Conservation (phyloP, 2,113 vertebrate species). For the Gobius niger region DNA sequence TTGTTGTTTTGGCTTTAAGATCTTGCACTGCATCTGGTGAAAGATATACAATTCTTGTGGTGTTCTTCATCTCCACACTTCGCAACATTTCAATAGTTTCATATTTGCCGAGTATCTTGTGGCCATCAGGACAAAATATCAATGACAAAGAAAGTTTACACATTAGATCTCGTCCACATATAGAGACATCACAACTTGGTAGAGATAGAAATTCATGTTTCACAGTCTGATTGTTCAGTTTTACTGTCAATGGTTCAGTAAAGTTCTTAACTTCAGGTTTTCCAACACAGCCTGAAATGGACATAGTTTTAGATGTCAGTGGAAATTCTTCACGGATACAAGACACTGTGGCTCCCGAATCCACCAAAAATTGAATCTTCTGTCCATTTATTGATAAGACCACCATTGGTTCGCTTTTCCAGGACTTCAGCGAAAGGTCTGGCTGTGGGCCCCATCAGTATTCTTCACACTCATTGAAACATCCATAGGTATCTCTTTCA, state of each 20-base stretch:
- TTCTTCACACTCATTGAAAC: neutral
- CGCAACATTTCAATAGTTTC: neutral
- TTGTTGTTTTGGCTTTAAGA: neutral
- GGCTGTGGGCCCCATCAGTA: neutral
- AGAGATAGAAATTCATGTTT: neutral
- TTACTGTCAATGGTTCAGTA: slow-evolving; percentile 1
- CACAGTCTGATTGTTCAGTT: neutral
- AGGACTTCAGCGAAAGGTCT: neutral
- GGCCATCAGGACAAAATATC: neutral
- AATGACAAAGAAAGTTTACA: neutral
- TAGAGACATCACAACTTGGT: neutral
- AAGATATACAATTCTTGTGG: neutral
- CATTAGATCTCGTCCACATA: neutral
- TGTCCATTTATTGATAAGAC: neutral
- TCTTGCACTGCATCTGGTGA: neutral
- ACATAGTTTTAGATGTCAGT: neutral
- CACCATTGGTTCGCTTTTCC: slow-evolving; percentile 1
- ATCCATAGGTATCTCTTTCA: neutral
- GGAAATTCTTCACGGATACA: neutral
- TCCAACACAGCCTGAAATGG: slow-evolving; percentile 1
- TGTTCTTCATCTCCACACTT: neutral
- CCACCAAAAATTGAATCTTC: neutral
- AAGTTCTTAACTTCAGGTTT: neutral
- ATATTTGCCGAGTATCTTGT: neutral
- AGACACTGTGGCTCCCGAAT: neutral